Percentiles rank a stretch among this genome's conserved stretches.
Conservation (phyloP, 1,140 invertebrate genomes). For the Leucophenga varia region DNA sequence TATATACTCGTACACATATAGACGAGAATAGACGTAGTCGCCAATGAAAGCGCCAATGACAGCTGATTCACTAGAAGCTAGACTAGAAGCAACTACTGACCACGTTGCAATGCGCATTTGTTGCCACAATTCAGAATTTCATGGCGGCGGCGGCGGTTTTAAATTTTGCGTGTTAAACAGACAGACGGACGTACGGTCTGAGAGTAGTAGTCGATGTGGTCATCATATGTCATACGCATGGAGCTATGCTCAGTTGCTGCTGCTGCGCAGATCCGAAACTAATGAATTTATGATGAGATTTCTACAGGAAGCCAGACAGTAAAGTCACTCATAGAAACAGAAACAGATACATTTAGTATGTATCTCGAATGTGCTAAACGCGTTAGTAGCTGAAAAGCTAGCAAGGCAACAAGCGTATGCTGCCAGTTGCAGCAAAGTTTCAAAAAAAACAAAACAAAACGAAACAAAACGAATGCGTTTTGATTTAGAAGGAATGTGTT, state of each 20-base stretch:
- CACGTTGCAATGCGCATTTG: neutral
- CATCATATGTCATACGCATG: too few relatives aligned
- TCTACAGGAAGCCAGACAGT: constrained; percentile 14
- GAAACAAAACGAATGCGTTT: too few relatives aligned
- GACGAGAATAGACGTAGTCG: too few relatives aligned
- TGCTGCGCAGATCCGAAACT: constrained; percentile 36
- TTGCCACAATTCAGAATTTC: too few relatives aligned
- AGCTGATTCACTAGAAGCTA: constrained; percentile 8
- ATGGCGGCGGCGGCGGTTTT: too few relatives aligned
- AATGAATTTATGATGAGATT: constrained; percentile 54
- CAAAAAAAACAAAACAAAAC: too few relatives aligned
- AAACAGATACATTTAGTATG: too few relatives aligned
- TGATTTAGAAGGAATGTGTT: constrained; percentile 12
- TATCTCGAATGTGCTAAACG: neutral
- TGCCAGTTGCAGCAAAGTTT: constrained; percentile 13
- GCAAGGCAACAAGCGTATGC: constrained; percentile 32
- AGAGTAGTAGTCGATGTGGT: neutral
- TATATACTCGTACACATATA: too few relatives aligned
- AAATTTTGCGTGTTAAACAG: constrained; percentile 33
- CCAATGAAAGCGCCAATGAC: too few relatives aligned
- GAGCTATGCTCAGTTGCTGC: too few relatives aligned
- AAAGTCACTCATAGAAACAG: too few relatives aligned
- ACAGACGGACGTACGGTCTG: neutral
- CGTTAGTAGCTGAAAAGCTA: constrained; percentile 26
- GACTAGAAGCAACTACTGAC: constrained; percentile 8